These are phyloP conservation scores for Engraulis encrasicolus DNA, from an alignment of 2,113 vertebrate species.

Conservation along the genomic window DNA sequence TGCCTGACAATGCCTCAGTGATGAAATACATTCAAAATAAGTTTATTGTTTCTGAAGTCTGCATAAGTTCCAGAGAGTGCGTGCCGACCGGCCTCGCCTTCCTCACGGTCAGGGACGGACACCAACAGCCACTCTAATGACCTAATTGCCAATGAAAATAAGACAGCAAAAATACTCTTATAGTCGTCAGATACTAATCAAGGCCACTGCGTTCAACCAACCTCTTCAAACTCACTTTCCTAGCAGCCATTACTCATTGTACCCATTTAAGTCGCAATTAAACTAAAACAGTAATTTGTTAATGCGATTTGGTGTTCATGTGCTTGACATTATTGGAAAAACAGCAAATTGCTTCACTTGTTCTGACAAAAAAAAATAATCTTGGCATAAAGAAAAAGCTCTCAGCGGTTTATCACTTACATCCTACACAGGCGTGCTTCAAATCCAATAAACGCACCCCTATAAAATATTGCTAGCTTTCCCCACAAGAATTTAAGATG, in stretches of 20 bases:
- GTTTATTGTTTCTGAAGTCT: background rate
- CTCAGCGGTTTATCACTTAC: background rate
- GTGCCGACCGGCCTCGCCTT: too few relatives aligned
- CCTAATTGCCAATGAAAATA: background rate
- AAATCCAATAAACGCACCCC: constrained; percentile 1
- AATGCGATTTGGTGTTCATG: background rate
- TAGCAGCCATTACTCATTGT: background rate
- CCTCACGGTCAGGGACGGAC: background rate
- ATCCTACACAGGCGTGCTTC: background rate
- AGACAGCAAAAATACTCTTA: background rate
- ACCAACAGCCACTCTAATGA: background rate
- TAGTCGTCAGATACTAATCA: background rate
- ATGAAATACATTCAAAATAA: background rate
- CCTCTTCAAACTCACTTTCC: background rate
- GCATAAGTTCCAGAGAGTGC: background rate
- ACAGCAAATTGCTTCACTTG: background rate
- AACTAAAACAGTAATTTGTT: background rate
- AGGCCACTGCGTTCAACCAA: background rate
- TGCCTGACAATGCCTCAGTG: background rate
- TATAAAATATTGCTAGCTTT: background rate
- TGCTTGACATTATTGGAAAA: background rate
- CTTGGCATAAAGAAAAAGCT: background rate
- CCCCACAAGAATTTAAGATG: constrained; percentile 11
- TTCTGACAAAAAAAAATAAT: background rate
- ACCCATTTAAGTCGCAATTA: background rate